Percentiles rank a stretch among this genome's conserved stretches.
Conservation (phyloP, 2,797 vertebrate genomes). For the Danio tinwini region DNA sequence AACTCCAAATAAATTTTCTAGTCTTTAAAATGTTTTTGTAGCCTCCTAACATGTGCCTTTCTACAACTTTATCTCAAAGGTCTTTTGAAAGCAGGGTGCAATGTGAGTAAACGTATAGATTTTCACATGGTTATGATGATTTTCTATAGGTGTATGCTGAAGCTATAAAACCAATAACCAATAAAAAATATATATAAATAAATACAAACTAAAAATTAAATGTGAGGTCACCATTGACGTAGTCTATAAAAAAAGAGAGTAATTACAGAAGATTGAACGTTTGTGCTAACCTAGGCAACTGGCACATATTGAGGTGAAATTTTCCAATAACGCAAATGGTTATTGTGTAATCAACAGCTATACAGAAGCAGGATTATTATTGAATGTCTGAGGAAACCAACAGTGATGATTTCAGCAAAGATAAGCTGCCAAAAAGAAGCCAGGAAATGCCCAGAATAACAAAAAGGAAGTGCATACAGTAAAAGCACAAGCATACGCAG, state of each 20-base stretch:
- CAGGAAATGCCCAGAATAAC: constrained; percentile 65
- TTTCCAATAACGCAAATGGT: constrained; percentile 1
- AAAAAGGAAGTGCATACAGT: constrained; percentile 63
- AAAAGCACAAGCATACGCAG: constrained; percentile 47
- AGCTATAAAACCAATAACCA: too few species aligned
- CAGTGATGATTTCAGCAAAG: constrained; percentile 30
- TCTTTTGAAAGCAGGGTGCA: too few species aligned
- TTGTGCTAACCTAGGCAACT: too few species aligned
- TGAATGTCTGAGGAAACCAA: constrained; percentile 31
- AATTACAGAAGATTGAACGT: background rate
- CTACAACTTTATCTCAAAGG: too few species aligned
- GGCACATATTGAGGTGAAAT: background rate
- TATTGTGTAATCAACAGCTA: constrained; percentile 18
- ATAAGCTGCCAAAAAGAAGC: constrained; percentile 25
- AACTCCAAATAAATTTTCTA: too few species aligned
- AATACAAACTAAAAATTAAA: background rate
- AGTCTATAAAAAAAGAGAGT: background rate
- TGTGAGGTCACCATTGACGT: background rate
- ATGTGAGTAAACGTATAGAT: too few species aligned
- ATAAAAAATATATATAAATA: background rate
- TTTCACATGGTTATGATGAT: too few species aligned
- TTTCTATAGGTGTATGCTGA: too few species aligned
- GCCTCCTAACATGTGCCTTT: too few species aligned
- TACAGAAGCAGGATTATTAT: constrained; percentile 16
- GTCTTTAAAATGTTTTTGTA: too few species aligned